Base-by-base conservation (phyloP, 1,140 invertebrate genomes). In the Pentalonia nigronervosa region DNA sequence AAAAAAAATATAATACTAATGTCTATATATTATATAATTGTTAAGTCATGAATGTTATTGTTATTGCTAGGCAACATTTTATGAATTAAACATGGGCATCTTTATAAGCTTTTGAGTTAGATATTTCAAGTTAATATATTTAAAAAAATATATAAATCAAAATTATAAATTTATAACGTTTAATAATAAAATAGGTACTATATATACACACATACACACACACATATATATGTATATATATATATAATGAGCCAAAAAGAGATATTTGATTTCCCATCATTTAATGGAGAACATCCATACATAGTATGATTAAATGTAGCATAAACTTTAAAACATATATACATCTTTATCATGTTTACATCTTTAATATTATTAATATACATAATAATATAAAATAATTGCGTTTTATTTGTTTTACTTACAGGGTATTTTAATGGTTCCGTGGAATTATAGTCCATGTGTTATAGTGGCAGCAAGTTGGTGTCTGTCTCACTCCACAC, bases 361-460 rank as follows among this genome's bases (percentile, higher is more conserved):
- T 25, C 4, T 41, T 25, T 17, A 30, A 86, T 36, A 90, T 60
- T 41, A 14, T 23, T 34, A 23, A 45, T 45, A 3, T 3, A 41
- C 36, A 23, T 83, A 21, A 25, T 83, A n/a, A 36, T 50, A 48
- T 11, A n/a, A n/a, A 21, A 47, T 14, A 2, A 21, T 92, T 11
- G 34, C n/a, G 9, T 50, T 89, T 53, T 34, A 6, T 89, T 89
- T 34, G 14, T 89, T 89, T 36, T 53, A 56, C 34, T 89, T 90
- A 30, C n/a, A 84, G 91, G 91, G 67, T 34, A 86, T 93, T 84
- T 41, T 93, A 53, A 56, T 93, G 30, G 47, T 93, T 8, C 91
- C 91, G 6, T 93, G 91, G 91, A 93, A 93, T 36, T 93, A 93
- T 67, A 86, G 81, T n/a, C 47, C 91, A 21, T 93, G 91, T 93